Evolutionary conservation across 2,888 invertebrate species (phyloP).

Genomic region (Trachelus stipa): DNA sequence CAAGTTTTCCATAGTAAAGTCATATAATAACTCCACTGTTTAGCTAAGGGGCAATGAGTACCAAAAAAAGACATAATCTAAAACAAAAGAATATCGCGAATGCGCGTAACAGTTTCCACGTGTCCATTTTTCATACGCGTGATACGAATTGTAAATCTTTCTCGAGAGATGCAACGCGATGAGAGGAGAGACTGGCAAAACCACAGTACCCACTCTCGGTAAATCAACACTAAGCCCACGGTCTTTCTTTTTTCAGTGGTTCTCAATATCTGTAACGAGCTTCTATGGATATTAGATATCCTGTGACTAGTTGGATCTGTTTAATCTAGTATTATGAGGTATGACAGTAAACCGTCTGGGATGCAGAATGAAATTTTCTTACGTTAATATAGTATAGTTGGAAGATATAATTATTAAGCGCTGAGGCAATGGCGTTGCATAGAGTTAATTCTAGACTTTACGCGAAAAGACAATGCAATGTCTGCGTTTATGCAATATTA

Average conservation of each 20-base stretch:
- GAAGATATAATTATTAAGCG: background rate
- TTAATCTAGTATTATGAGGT: background rate
- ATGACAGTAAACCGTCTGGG: background rate
- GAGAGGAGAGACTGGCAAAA: conserved; percentile 13
- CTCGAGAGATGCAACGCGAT: conserved; percentile 6
- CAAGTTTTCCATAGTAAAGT: background rate
- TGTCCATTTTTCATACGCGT: conserved; percentile 21
- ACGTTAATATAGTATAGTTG: background rate
- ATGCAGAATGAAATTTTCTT: background rate
- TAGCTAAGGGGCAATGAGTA: background rate
- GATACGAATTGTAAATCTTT: conserved; percentile 27
- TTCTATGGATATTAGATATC: background rate
- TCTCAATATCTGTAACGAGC: conserved; percentile 25
- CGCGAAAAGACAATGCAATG: background rate
- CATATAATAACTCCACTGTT: background rate
- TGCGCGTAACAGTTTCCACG: conserved; percentile 17
- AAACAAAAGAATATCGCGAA: conserved; percentile 6
- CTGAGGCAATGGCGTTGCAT: background rate
- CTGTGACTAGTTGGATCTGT: background rate
- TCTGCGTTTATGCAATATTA: background rate
- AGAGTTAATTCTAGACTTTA: background rate
- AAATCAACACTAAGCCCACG: conserved; percentile 29
- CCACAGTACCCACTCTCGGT: conserved; percentile 23
- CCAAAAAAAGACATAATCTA: background rate
- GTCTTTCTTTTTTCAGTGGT: conserved; percentile 21